Conservation (phyloP, 2,888 invertebrate genomes). For the Brachycybe producta region DNA sequence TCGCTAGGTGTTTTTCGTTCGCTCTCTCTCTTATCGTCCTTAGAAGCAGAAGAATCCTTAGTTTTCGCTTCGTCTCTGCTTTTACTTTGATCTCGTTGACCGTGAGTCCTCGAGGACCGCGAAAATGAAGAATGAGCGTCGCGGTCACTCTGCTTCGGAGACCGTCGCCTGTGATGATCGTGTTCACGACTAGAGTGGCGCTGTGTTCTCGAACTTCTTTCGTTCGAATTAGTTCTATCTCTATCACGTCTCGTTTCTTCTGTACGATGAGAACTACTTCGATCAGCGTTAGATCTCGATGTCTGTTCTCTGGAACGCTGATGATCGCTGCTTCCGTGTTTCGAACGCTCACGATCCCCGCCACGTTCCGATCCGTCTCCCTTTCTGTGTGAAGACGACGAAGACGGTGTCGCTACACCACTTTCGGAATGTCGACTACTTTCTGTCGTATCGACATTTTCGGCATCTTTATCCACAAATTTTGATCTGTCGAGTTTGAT, state of each 20-base stretch:
- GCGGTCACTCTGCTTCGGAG: neutral
- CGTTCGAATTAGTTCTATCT: neutral
- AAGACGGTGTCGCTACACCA: neutral
- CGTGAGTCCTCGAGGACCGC: too few relatives aligned
- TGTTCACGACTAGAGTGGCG: too few relatives aligned
- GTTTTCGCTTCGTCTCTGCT: too few relatives aligned
- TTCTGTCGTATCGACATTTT: neutral
- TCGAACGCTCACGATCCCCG: neutral
- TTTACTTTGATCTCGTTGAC: too few relatives aligned
- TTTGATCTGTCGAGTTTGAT: constrained; percentile 6
- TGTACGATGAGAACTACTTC: too few relatives aligned
- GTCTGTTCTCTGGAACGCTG: too few relatives aligned
- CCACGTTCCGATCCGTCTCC: neutral
- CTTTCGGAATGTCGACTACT: neutral
- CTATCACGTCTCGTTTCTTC: constrained; percentile 1
- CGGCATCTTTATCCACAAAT: neutral
- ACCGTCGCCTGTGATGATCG: too few relatives aligned
- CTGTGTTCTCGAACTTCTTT: neutral
- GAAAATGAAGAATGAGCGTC: too few relatives aligned
- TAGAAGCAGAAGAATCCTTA: too few relatives aligned
- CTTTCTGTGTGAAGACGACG: neutral
- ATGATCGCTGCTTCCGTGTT: neutral
- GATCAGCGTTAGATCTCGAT: too few relatives aligned
- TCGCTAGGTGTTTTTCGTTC: too few relatives aligned
- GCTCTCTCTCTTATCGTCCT: too few relatives aligned